These are phyloP conservation scores for Mus caroli DNA, from an alignment of 2,797 vertebrate species.

Conservation along the genomic window DNA sequence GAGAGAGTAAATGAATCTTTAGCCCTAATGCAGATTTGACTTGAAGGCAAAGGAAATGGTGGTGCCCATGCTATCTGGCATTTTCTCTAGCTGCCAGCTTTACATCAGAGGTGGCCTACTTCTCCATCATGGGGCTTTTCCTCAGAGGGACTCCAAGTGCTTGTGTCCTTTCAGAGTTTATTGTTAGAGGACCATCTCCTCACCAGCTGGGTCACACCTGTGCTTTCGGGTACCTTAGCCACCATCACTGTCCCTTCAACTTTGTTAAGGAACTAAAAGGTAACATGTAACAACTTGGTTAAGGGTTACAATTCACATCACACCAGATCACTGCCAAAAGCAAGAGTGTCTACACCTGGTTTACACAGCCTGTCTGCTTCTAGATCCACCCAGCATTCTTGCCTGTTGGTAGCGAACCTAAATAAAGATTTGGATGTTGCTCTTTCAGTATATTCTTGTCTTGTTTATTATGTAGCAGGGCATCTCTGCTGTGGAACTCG, in stretches of 20 bases:
- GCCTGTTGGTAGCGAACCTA: neutral
- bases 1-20: neutral
- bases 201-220: neutral
- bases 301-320: conserved; percentile 33
- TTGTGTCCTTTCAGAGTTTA: neutral
- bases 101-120: neutral
- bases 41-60: conserved; percentile 39
- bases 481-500: neutral
- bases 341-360: neutral
- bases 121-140: neutral
- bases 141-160: neutral
- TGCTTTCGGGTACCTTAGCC: neutral
- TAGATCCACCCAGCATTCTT: neutral
- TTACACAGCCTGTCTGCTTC: neutral
- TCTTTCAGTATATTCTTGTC: conserved; percentile 16
- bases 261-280: conserved; percentile 14
- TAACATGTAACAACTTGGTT: conserved; percentile 1
- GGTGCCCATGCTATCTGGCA: neutral
- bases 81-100: neutral
- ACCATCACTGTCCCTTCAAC: neutral
- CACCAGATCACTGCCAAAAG: conserved; percentile 40
- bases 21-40: neutral
- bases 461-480: neutral
- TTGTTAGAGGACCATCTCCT: neutral
- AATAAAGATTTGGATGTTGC: neutral